Percentiles rank a stretch among this genome's conserved stretches.
phyloP scores from a whole-genome alignment of 2,113 vertebrate genomes.

The Coptodon bakossiorum region DNA sequence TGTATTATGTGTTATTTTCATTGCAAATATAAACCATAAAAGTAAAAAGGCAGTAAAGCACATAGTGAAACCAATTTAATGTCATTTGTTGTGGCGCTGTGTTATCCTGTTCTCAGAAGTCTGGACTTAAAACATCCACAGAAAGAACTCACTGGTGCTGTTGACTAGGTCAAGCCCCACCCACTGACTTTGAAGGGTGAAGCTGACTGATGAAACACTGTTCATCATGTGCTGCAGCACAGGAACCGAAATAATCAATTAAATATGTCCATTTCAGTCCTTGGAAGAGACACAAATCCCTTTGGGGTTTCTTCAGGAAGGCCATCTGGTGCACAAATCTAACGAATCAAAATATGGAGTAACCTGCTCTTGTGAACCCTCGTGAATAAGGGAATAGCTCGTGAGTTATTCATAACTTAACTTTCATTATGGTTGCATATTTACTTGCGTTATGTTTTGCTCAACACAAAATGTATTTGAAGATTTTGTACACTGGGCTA shows the following conservation, averaged over 20 bases:
- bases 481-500: not conserved
- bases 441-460: not conserved
- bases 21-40: not conserved
- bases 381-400: not conserved
- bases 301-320: not conserved
- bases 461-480: not conserved
- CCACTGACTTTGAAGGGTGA: too few species aligned
- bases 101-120: not conserved
- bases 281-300: not conserved
- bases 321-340: not conserved
- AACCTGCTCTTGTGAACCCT: not conserved
- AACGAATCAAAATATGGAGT: accelerated
- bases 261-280: not conserved
- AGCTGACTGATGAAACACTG: too few species aligned
- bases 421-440: not conserved
- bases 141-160: too few species aligned
- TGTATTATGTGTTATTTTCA: not conserved
- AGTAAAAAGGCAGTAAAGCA: not conserved
- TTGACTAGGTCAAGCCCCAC: too few species aligned
- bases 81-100: not conserved
- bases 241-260: not conserved
- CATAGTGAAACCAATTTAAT: not conserved
- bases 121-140: not conserved
- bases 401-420: not conserved
- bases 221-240: too few species aligned